These are phyloP conservation scores for Notiomystis cincta DNA, from an alignment of 2,113 vertebrate genomes.

Conservation along the genomic window DNA sequence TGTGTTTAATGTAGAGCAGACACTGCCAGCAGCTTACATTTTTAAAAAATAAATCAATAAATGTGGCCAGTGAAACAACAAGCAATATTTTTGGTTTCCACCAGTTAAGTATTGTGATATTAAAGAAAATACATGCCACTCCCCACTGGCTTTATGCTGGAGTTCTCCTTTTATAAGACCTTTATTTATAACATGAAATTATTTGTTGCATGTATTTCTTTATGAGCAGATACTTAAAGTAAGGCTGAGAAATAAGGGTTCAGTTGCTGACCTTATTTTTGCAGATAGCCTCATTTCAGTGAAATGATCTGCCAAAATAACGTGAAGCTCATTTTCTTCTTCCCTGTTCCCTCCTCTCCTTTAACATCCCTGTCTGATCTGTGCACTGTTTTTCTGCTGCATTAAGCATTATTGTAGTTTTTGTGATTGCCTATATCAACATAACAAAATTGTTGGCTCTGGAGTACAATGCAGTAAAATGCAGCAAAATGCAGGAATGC, in stretches of 20 bases:
- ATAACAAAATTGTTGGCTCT: conserved; percentile 15
- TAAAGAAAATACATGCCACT: background rate
- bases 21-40: background rate
- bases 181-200: background rate
- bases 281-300: background rate
- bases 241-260: background rate
- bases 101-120: background rate
- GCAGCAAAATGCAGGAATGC: background rate
- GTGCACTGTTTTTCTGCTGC: conserved; percentile 29
- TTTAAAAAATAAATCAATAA: background rate
- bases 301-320: conserved; percentile 2
- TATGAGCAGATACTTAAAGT: background rate
- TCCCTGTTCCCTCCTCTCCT: background rate
- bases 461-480: background rate
- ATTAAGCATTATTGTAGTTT: conserved; percentile 24
- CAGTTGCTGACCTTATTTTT: background rate
- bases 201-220: background rate
- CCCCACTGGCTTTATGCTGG: background rate
- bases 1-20: background rate
- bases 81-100: background rate
- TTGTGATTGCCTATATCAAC: conserved; percentile 55
- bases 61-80: background rate
- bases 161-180: background rate
- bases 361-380: background rate
- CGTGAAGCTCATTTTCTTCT: background rate